Conservation (phyloP, 2,113 vertebrate genomes). For the Aldabrachelys gigantea region DNA sequence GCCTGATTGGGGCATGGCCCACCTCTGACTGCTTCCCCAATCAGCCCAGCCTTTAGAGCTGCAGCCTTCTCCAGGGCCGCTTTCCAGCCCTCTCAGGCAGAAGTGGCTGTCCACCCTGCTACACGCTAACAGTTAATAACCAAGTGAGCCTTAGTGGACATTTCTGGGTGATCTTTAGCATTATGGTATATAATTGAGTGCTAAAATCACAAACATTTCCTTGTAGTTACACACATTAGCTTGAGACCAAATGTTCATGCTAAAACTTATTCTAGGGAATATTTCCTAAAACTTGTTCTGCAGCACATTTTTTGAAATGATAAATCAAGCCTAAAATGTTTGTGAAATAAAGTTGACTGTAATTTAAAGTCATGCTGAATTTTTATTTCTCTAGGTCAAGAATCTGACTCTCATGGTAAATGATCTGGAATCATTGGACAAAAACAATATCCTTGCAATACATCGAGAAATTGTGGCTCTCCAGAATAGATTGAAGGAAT, state of each 20-base stretch:
- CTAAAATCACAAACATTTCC: conserved; percentile 50
- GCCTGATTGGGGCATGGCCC: too few relatives aligned
- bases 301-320: too few relatives aligned
- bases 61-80: too few relatives aligned
- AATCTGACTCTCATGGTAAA: conserved; percentile 80
- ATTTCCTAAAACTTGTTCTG: too few relatives aligned
- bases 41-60: too few relatives aligned
- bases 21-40: too few relatives aligned
- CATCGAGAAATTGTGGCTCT: conserved; percentile 72
- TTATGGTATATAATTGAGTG: conserved; percentile 10
- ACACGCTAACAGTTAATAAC: neutral
- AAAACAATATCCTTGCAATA: conserved; percentile 79
- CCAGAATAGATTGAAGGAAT: conserved; percentile 73
- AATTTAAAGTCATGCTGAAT: conserved; percentile 27
- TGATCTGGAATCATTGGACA: conserved; percentile 78
- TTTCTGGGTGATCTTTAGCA: conserved; percentile 18
- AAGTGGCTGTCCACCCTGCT: too few relatives aligned
- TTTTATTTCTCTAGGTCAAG: conserved; percentile 75
- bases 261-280: conserved; percentile 52
- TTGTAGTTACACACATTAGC: conserved; percentile 29
- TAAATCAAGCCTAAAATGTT: too few relatives aligned
- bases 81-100: too few relatives aligned
- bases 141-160: conserved; percentile 39
- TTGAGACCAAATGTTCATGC: conserved; percentile 21
- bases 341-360: too few relatives aligned